Conservation (phyloP, 2,113 vertebrate genomes). For the Danionella cerebrum region DNA sequence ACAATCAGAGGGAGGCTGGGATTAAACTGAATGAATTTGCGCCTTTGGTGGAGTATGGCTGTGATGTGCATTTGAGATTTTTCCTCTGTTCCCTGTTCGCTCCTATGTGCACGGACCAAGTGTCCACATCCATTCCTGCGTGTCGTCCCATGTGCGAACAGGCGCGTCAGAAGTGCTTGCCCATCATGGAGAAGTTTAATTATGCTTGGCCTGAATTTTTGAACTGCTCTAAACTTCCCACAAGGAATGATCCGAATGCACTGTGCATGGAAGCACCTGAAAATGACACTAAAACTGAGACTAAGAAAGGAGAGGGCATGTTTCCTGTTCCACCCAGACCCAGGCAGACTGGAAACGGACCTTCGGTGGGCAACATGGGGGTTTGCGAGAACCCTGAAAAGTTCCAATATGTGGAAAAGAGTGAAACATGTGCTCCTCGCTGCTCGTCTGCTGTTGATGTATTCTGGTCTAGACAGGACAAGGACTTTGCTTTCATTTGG, state of each 20-base stretch:
- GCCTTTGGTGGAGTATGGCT: slow-evolving; percentile 90
- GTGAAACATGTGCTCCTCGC: slow-evolving; percentile 81
- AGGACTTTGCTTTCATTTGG: slow-evolving; percentile 95
- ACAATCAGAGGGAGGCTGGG: slow-evolving; percentile 84
- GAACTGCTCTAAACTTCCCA: slow-evolving; percentile 85
- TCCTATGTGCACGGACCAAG: slow-evolving; percentile 97
- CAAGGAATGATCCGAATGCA: slow-evolving; percentile 88
- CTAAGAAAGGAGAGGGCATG: slow-evolving; percentile 80
- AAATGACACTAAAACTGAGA: slow-evolving; percentile 75
- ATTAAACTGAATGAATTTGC: slow-evolving; percentile 91
- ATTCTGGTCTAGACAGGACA: slow-evolving; percentile 90
- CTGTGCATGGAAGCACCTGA: slow-evolving; percentile 97
- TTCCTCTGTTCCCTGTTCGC: slow-evolving; percentile 97
- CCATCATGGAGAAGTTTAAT: slow-evolving; percentile 95
- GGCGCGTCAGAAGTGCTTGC: slow-evolving; percentile 83
- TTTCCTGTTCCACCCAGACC: slow-evolving; percentile 72
- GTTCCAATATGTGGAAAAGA: slow-evolving; percentile 92
- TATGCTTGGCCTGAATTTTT: slow-evolving; percentile 94
- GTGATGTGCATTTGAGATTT: slow-evolving; percentile 91
- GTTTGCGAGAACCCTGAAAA: slow-evolving; percentile 86
- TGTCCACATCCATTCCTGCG: slow-evolving; percentile 92
- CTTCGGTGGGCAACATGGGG: slow-evolving; percentile 49
- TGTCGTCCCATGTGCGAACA: slow-evolving; percentile 99
- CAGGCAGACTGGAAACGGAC: slow-evolving; percentile 53
- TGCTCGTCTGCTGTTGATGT: slow-evolving; percentile 87